Base-by-base conservation (phyloP, 2,888 invertebrate genomes). In the Esperia sulphurella region DNA sequence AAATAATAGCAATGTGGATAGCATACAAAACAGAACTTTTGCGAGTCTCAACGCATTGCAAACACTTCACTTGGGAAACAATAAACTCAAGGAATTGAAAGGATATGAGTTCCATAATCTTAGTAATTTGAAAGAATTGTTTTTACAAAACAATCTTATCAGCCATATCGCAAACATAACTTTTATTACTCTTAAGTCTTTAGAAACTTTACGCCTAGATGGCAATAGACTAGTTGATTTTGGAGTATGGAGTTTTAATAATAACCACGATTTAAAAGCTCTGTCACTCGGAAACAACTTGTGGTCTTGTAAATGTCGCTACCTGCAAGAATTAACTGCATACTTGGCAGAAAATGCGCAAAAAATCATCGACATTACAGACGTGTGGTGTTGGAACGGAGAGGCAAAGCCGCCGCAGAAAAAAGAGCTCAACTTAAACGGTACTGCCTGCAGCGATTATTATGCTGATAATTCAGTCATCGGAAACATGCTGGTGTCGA, bases 231-330 rank as follows among this genome's bases (percentile, higher is more conserved):
- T 97, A 60, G 93, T 94, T 8, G 92, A 93, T 48, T 95, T 96
- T 79, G 94, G 95, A 41, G 93, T 97, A 49, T 95, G 95, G 93
- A 94, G 93, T 68, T 91, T 95, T 66, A 91, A 76, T 78, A 90
- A 88, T 75, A 94, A 95, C 72, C 87, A 92, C 13, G 91, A 93
- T 58, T 87, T 96, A 58, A 93, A 92, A 63, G 94, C 95, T 52
- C 80, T 97, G 58, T 94, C 94, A 8, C 91, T 97, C 49, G 95
- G 95, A 10, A 93, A 94, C 63, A 97, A 97, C 80, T 92, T 93
- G 53, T 97, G 97, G 97, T 95, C 95, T 39, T 97, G 97, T 74
- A 94, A 96, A 63, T 97, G 97, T 84, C 94, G 95, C 75, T 97
- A 96, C 84, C 91, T 97, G 65, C 95, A 95, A 79, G 95, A 95